phyloP scores from a whole-genome alignment of 2,113 vertebrate species.

The Physeter macrocephalus region DNA sequence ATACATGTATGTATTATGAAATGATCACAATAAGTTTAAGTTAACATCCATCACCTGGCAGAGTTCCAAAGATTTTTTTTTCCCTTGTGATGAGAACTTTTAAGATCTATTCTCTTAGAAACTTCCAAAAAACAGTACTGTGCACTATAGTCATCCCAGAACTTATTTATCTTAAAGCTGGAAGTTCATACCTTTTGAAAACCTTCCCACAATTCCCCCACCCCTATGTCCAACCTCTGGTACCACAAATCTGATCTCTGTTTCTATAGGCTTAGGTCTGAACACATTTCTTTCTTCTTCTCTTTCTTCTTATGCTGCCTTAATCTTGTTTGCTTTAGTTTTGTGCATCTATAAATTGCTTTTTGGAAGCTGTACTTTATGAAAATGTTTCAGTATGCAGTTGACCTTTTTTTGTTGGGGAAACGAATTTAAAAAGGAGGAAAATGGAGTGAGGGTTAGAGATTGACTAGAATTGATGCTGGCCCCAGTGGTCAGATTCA shows the following conservation, averaged over 20 bases:
- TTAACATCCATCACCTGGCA: background rate
- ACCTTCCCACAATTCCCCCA: too few species aligned
- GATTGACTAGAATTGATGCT: background rate
- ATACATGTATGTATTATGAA: background rate
- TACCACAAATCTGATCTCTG: background rate
- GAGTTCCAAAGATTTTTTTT: background rate
- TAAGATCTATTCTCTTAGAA: background rate
- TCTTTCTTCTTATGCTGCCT: background rate
- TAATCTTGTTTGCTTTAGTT: background rate
- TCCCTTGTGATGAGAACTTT: background rate
- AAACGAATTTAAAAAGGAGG: background rate
- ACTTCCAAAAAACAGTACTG: background rate
- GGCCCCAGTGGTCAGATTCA: too few species aligned
- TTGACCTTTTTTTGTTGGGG: background rate
- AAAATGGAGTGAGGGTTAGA: background rate
- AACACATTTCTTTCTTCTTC: background rate
- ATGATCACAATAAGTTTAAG: background rate
- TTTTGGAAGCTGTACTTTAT: background rate
- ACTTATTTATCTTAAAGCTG: background rate
- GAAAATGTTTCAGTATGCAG: background rate
- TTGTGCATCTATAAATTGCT: background rate
- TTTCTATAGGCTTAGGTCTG: background rate
- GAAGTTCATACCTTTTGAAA: background rate
- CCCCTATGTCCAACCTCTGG: background rate
- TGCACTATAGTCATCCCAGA: background rate